phyloP scores from a whole-genome alignment of 2,797 vertebrate species.

The Macroramphosus scolopax region DNA sequence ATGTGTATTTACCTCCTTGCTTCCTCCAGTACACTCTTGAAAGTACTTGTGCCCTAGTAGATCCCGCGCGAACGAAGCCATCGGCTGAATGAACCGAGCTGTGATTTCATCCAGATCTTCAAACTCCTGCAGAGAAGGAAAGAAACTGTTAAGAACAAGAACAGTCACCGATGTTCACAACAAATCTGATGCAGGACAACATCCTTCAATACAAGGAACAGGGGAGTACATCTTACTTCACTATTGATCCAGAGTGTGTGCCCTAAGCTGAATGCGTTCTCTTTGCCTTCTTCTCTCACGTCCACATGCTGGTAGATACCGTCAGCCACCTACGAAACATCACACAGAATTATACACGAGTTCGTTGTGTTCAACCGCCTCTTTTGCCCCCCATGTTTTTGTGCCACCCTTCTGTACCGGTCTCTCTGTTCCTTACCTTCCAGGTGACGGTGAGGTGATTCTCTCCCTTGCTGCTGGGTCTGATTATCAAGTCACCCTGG shows the following conservation, averaged over 20 bases:
- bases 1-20: conserved; percentile 82
- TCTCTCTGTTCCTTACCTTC: conserved; percentile 75
- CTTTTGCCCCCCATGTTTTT: too few species aligned
- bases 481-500: conserved; percentile 96
- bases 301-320: conserved; percentile 98
- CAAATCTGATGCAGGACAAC: too few species aligned
- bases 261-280: conserved; percentile 97
- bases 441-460: conserved; percentile 98
- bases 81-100: conserved; percentile 96
- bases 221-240: conserved; percentile 75
- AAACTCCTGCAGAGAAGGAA: conserved; percentile 85
- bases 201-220: neutral
- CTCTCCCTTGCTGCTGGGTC: conserved; percentile 98
- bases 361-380: neutral
- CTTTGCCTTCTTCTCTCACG: conserved; percentile 96
- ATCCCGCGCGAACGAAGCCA: conserved; percentile 97
- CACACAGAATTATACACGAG: conserved; percentile 8
- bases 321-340: conserved; percentile 81
- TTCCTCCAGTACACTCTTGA: conserved; percentile 89
- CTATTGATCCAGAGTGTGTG: conserved; percentile 96
- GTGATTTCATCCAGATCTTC: conserved; percentile 99
- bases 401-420: conserved; percentile 59
- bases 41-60: conserved; percentile 96
- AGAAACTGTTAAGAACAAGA: conserved; percentile 1
- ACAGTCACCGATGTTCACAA: neutral